Evolutionary conservation across 2,797 vertebrate species (phyloP).

Genomic region (Jordanella pulchra): DNA sequence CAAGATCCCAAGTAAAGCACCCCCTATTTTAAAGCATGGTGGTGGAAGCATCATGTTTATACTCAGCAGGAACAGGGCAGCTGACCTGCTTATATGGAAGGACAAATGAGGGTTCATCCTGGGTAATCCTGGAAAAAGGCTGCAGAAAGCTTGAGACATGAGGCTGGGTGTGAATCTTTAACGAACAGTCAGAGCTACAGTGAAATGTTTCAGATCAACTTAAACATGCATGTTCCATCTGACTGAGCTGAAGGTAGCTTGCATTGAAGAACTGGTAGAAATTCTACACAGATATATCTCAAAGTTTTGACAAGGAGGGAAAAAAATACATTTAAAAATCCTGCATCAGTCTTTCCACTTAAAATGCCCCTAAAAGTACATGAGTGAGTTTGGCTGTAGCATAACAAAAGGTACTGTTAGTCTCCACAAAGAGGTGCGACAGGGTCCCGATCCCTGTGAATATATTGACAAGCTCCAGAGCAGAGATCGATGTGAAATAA

Average conservation of each 20-base stretch:
- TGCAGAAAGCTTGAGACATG: too few species aligned
- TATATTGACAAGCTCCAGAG: conserved; percentile 66
- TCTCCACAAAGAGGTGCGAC: conserved; percentile 29
- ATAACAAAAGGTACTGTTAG: conserved; percentile 3
- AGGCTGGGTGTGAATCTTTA: too few species aligned
- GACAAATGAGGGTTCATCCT: not conserved
- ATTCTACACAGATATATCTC: not conserved
- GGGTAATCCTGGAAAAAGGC: not conserved
- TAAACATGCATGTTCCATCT: too few species aligned
- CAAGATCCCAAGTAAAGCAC: too few species aligned
- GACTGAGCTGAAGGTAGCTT: too few species aligned
- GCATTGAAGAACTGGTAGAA: not conserved
- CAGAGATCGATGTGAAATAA: conserved; percentile 52
- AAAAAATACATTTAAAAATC: too few species aligned
- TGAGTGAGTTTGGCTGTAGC: not conserved
- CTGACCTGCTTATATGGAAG: not conserved
- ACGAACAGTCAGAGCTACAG: too few species aligned
- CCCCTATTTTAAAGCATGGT: not conserved
- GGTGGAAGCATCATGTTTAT: not conserved
- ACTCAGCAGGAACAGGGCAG: not conserved
- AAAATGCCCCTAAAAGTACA: not conserved
- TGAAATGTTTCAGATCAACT: not conserved
- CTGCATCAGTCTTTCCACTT: too few species aligned
- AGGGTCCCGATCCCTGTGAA: conserved; percentile 56
- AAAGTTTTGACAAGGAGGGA: too few species aligned